Conservation (phyloP, 2,113 vertebrate species). For the Callipepla californica region DNA sequence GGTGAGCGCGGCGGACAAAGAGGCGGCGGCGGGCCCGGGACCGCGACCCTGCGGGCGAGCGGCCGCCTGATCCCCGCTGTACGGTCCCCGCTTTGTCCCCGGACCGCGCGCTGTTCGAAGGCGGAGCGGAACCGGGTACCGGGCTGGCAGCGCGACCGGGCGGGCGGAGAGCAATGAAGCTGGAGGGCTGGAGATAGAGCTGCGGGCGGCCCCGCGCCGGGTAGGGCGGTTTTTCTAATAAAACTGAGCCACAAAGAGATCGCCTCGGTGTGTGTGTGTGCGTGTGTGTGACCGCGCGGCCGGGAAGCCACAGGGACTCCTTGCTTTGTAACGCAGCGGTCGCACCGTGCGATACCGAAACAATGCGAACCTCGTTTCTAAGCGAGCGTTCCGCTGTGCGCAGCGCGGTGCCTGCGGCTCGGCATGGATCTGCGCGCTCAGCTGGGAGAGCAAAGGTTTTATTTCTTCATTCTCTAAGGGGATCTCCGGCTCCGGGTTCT, state of each 20-base stretch:
- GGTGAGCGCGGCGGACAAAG: too few relatives aligned
- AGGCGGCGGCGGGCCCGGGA: too few relatives aligned
- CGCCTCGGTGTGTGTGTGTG: slow-evolving; percentile 12
- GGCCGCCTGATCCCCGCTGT: too few relatives aligned
- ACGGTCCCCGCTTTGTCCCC: too few relatives aligned
- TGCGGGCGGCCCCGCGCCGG: too few relatives aligned
- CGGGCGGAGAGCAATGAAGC: too few relatives aligned
- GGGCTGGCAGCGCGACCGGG: too few relatives aligned
- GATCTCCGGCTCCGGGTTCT: not conserved
- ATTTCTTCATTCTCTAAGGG: not conserved
- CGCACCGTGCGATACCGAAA: not conserved
- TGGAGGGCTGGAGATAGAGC: not conserved
- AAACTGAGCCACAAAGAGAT: not conserved
- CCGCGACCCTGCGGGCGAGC: too few relatives aligned
- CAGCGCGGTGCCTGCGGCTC: not conserved
- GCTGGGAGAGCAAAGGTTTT: slow-evolving; percentile 4
- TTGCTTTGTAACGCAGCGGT: not conserved
- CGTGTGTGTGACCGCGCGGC: slow-evolving; percentile 9
- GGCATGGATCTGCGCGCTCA: not conserved
- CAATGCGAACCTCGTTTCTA: not conserved
- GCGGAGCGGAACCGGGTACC: not conserved
- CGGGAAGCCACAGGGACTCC: not conserved
- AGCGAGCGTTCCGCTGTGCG: not conserved
- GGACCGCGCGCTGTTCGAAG: too few relatives aligned
- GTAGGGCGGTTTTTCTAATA: not conserved